Evolutionary conservation across 1,140 invertebrate genomes (phyloP).

Genomic region (Drosophila pandora): DNA sequence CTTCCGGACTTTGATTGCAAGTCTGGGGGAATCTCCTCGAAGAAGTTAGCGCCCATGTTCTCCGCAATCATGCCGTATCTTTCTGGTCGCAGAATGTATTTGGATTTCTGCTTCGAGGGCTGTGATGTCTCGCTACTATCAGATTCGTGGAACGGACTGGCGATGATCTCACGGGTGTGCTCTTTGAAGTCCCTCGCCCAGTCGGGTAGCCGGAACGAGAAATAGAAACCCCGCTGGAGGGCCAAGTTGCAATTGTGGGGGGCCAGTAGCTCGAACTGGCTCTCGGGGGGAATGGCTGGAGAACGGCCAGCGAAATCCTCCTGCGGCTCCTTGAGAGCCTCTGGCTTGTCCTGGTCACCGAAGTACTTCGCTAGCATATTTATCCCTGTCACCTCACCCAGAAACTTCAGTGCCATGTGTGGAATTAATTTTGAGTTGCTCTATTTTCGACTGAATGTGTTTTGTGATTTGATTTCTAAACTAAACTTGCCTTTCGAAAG

Average conservation of each 20-base stretch:
- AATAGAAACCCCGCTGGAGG: constrained; percentile 42
- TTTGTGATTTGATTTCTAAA: background rate
- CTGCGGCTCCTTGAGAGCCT: background rate
- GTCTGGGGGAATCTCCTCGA: constrained; percentile 6
- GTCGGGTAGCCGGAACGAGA: constrained; percentile 50
- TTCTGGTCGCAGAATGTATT: constrained; percentile 5
- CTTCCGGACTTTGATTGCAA: background rate
- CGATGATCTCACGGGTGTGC: constrained; percentile 32
- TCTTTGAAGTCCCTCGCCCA: constrained; percentile 44
- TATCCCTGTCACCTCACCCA: constrained; percentile 21
- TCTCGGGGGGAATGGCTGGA: background rate
- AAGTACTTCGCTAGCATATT: constrained; percentile 11
- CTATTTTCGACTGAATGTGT: background rate
- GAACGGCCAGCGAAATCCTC: background rate
- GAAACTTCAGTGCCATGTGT: constrained; percentile 1
- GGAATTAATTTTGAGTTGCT: constrained; percentile 2
- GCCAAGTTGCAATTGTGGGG: constrained; percentile 24
- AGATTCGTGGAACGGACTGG: background rate
- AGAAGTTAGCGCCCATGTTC: constrained; percentile 1
- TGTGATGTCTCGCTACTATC: background rate
- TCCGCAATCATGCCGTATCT: constrained; percentile 15
- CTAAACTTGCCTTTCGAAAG: background rate
- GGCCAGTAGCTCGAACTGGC: constrained; percentile 7
- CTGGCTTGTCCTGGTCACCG: constrained; percentile 17
- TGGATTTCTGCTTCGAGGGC: background rate